These are phyloP conservation scores for Cairina moschata DNA, from an alignment of 2,113 vertebrate genomes.

Conservation along the genomic window DNA sequence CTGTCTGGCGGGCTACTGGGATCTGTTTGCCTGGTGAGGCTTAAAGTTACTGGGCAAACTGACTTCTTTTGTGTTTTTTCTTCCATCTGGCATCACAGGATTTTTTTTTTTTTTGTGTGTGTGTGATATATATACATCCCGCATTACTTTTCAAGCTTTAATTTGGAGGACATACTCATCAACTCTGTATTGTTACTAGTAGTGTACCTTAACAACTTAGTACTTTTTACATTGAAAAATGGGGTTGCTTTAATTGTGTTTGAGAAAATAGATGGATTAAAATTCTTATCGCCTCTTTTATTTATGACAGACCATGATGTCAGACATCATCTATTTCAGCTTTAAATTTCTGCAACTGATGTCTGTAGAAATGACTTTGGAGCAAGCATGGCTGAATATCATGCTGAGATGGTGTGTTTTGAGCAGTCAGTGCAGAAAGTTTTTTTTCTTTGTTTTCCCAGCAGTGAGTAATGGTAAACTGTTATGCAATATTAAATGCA, in stretches of 20 bases:
- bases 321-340: neutral
- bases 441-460: neutral
- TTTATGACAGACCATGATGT: neutral
- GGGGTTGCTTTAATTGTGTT: neutral
- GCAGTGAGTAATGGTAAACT: neutral
- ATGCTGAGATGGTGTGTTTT: neutral
- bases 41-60: neutral
- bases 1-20: neutral
- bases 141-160: neutral
- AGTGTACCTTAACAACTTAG: neutral
- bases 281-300: neutral
- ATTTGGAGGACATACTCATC: neutral
- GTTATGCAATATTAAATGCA: fast-evolving
- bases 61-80: neutral
- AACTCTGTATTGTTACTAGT: neutral
- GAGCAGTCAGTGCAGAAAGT: neutral
- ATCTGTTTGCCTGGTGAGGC: neutral
- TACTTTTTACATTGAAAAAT: neutral
- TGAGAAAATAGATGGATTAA: neutral
- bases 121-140: neutral
- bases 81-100: neutral
- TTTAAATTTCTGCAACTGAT: neutral
- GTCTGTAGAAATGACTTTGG: neutral
- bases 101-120: neutral
- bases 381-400: neutral